Conservation (phyloP, 2,888 invertebrate genomes). For the Oscheius sp. region DNA sequence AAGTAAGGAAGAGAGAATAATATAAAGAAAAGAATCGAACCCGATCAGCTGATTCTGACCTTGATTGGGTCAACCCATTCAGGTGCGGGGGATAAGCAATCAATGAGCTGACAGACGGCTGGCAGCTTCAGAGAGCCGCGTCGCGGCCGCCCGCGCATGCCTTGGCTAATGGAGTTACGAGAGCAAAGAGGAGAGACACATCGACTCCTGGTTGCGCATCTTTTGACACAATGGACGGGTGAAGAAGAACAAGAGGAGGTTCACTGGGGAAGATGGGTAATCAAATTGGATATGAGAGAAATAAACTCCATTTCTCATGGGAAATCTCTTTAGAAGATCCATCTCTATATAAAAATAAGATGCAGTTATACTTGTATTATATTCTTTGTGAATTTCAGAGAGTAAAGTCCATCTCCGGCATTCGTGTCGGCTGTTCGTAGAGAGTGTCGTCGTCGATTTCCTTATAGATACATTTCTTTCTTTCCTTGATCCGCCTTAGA, state of each 20-base stretch:
- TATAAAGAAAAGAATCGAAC: too few relatives aligned
- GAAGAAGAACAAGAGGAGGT: not conserved
- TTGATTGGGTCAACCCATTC: too few relatives aligned
- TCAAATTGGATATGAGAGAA: conserved; percentile 11
- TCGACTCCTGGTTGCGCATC: conserved; percentile 20
- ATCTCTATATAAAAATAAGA: too few relatives aligned
- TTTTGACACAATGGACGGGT: conserved; percentile 16
- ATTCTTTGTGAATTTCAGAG: not conserved
- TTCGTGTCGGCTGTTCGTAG: conserved; percentile 17
- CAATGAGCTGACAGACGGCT: conserved; percentile 28
- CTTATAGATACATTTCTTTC: not conserved
- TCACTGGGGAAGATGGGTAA: not conserved
- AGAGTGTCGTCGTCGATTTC: conserved; percentile 9
- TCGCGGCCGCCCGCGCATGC: conserved; percentile 25
- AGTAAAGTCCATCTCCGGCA: conserved; percentile 1
- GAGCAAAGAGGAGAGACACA: conserved; percentile 18
- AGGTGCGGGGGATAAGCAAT: conserved; percentile 28
- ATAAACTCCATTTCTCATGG: not conserved
- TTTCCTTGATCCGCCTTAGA: not conserved
- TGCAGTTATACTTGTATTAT: conserved; percentile 14
- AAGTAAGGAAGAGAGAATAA: too few relatives aligned
- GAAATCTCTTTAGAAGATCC: not conserved
- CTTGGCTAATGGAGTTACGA: conserved; percentile 29
- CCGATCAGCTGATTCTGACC: too few relatives aligned
- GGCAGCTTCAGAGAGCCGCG: conserved; percentile 27